These are phyloP conservation scores for Cercocebus atys DNA, from an alignment of 2,113 vertebrate species.

Conservation along the genomic window DNA sequence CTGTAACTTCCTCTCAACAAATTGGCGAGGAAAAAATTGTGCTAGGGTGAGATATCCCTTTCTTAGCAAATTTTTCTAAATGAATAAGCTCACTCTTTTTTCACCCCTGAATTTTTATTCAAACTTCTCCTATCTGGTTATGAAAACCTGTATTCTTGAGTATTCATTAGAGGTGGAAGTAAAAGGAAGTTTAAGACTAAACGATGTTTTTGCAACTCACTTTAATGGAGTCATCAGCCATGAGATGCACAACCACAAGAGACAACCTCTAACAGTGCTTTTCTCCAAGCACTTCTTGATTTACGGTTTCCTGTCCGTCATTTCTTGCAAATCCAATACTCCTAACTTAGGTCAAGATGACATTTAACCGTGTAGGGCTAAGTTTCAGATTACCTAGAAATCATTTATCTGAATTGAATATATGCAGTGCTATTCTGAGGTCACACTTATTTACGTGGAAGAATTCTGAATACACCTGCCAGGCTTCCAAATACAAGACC, in stretches of 20 bases:
- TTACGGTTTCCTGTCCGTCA: conserved; percentile 7
- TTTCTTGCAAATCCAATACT: background rate
- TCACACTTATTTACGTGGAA: background rate
- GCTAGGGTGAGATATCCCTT: background rate
- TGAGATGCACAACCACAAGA: background rate
- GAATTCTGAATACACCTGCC: conserved; percentile 34
- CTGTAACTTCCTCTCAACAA: conserved; percentile 20
- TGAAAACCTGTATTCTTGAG: background rate
- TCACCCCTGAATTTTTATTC: background rate
- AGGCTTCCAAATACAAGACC: background rate
- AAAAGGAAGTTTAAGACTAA: background rate
- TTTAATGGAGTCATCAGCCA: background rate
- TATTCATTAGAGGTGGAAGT: background rate
- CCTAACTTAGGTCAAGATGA: conserved; percentile 28
- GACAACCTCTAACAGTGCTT: background rate
- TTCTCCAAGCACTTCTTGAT: conserved; percentile 1
- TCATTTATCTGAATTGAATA: background rate
- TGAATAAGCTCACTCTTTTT: background rate
- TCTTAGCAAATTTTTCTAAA: conserved; percentile 19
- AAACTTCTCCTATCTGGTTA: background rate
- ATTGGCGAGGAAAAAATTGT: background rate
- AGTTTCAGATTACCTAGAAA: background rate
- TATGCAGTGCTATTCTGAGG: background rate
- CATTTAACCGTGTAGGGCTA: background rate
- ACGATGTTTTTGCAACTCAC: background rate